A percentile compares a stretch with the other conserved stretches of the same genome.
phyloP scores from a whole-genome alignment of 2,797 vertebrate species.

The Epinephelus coioides region DNA sequence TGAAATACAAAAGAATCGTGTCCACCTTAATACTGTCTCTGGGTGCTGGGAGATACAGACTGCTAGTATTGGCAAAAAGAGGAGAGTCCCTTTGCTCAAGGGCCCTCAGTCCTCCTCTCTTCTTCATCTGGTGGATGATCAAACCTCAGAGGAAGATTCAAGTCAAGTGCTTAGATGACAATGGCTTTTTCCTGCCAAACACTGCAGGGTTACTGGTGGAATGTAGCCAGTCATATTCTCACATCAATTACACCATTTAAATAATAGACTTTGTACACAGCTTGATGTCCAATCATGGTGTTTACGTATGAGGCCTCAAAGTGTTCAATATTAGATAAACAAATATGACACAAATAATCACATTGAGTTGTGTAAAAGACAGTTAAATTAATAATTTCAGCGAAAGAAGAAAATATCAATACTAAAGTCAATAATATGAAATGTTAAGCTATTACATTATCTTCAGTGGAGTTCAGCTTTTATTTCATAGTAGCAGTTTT shows the following conservation, averaged over 20 bases:
- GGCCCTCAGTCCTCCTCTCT: slow-evolving; percentile 40
- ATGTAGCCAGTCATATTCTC: slow-evolving; percentile 57
- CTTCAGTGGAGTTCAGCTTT: neutral
- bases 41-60: slow-evolving; percentile 65
- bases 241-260: slow-evolving; percentile 67
- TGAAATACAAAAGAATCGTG: slow-evolving; percentile 69
- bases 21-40: slow-evolving; percentile 71
- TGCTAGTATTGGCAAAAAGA: slow-evolving; percentile 61
- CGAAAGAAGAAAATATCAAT: neutral
- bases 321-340: neutral
- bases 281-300: slow-evolving; percentile 48
- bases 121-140: slow-evolving; percentile 66
- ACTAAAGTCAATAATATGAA: neutral
- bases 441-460: neutral
- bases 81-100: slow-evolving; percentile 45
- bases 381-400: neutral
- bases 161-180: slow-evolving; percentile 68
- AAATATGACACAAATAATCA: neutral
- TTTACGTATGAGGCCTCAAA: slow-evolving; percentile 17
- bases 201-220: slow-evolving; percentile 61
- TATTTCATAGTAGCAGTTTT: too few relatives aligned
- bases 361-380: neutral
- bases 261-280: slow-evolving; percentile 46
- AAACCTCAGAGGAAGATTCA: slow-evolving; percentile 72
- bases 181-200: slow-evolving; percentile 63